phyloP scores from a whole-genome alignment of 2,888 invertebrate species.

The Galeruca laticollis region DNA sequence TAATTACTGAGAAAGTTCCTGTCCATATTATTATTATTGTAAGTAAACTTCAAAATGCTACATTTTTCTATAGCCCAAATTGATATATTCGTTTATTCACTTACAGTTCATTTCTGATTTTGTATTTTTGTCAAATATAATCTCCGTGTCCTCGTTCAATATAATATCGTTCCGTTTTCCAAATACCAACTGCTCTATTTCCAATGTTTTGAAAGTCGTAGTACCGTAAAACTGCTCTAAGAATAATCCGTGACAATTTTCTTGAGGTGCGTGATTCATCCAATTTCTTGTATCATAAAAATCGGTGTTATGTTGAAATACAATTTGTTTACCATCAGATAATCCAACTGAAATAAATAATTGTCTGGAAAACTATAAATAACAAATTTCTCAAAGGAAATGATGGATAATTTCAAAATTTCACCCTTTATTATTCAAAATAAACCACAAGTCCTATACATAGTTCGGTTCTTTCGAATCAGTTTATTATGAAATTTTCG shows the following conservation, averaged over 20 bases:
- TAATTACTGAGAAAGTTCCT: too few species aligned
- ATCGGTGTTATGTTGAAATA: slow-evolving; percentile 38
- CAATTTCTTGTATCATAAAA: slow-evolving; percentile 43
- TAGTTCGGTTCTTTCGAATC: too few species aligned
- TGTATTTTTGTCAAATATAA: slow-evolving; percentile 58
- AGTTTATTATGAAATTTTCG: too few species aligned
- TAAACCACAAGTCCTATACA: too few species aligned
- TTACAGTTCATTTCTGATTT: slow-evolving; percentile 55
- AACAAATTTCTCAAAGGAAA: too few species aligned
- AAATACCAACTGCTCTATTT: slow-evolving; percentile 61
- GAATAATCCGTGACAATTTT: slow-evolving; percentile 43
- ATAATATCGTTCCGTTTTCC: slow-evolving; percentile 66
- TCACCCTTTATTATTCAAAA: too few species aligned
- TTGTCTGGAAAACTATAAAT: background rate
- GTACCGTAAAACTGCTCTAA: slow-evolving; percentile 44
- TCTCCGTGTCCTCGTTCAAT: slow-evolving; percentile 60
- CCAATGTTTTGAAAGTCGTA: slow-evolving; percentile 41
- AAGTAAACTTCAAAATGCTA: too few species aligned
- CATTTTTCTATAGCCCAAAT: background rate
- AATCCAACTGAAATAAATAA: slow-evolving; percentile 1
- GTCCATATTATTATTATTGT: too few species aligned
- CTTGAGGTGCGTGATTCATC: slow-evolving; percentile 28
- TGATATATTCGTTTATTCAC: background rate
- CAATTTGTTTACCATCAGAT: slow-evolving; percentile 15
- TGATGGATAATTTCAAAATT: too few species aligned